phyloP scores from a whole-genome alignment of 2,888 invertebrate species.

The Xylota segnis region DNA sequence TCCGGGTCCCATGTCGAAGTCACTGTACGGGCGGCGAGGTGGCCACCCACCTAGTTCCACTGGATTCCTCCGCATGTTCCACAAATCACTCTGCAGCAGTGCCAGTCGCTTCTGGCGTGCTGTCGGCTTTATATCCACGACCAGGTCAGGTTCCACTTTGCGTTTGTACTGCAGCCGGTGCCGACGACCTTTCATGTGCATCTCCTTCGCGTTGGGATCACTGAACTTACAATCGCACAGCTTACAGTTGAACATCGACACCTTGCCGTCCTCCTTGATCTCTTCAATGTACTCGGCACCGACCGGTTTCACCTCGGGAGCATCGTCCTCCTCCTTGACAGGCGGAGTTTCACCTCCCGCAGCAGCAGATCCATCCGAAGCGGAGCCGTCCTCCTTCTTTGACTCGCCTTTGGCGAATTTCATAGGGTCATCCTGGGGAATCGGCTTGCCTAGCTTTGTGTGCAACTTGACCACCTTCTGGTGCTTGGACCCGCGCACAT shows the following conservation, averaged over 20 bases:
- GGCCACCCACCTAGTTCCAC: slow-evolving; percentile 64
- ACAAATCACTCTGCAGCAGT: slow-evolving; percentile 88
- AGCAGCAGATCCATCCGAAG: slow-evolving; percentile 25
- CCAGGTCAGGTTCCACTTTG: slow-evolving; percentile 92
- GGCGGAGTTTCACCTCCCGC: slow-evolving; percentile 7
- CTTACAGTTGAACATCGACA: slow-evolving; percentile 96
- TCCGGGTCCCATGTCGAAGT: slow-evolving; percentile 66
- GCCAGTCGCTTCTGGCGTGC: slow-evolving; percentile 92
- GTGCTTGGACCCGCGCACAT: slow-evolving; percentile 97
- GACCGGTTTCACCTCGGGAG: slow-evolving; percentile 92
- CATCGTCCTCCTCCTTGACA: slow-evolving; percentile 82
- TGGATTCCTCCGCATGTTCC: slow-evolving; percentile 86
- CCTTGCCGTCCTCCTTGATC: slow-evolving; percentile 94
- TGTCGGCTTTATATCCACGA: slow-evolving; percentile 96
- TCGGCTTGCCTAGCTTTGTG: slow-evolving; percentile 97
- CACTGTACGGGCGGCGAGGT: slow-evolving; percentile 80
- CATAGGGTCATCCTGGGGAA: slow-evolving; percentile 96
- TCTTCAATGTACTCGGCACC: slow-evolving; percentile 98
- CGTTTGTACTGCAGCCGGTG: slow-evolving; percentile 98
- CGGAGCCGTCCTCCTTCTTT: slow-evolving; percentile 46
- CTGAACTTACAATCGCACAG: slow-evolving; percentile 99
- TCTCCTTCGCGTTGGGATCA: slow-evolving; percentile 99
- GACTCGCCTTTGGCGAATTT: slow-evolving; percentile 86
- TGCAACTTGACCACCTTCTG: slow-evolving; percentile 97
- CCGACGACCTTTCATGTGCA: slow-evolving; percentile 98